phyloP scores from a whole-genome alignment of 92 coral and sea anemone species.

The Palythoa grandiflora region DNA sequence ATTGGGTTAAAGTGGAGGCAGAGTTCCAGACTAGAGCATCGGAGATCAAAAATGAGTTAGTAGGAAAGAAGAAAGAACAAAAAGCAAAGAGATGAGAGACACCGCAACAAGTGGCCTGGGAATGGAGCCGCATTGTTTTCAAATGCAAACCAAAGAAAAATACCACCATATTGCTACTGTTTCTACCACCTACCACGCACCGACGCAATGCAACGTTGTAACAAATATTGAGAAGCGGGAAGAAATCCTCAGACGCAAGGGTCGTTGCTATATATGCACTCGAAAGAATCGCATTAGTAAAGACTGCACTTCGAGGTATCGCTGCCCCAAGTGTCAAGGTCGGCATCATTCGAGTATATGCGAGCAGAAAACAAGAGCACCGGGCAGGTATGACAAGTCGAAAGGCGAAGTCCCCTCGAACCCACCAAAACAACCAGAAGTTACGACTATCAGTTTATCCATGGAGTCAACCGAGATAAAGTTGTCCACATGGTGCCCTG shows the following conservation, averaged over 20 bases:
- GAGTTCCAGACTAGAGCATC: no score
- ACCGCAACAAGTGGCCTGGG: no score
- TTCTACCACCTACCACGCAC: conserved; percentile 38
- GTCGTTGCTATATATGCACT: no score
- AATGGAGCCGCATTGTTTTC: conserved; percentile 12
- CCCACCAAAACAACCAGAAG: background rate
- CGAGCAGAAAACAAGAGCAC: background rate
- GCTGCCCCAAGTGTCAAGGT: conserved; percentile 56
- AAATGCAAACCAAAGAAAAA: background rate
- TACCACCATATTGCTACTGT: conserved; percentile 40
- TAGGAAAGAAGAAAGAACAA: background rate
- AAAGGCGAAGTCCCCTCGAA: background rate
- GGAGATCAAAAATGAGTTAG: no score
- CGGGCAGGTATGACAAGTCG: background rate
- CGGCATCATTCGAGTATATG: no score
- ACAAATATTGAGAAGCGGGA: no score
- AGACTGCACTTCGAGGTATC: no score
- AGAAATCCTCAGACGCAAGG: no score
- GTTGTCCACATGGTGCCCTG: background rate
- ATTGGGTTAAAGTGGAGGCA: no score
- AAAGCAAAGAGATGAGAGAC: background rate
- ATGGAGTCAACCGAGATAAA: background rate
- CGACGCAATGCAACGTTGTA: background rate
- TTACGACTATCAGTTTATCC: background rate
- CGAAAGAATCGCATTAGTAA: no score